A percentile compares a stretch with the other conserved stretches of the same genome.
These are phyloP conservation scores for Limnephilus marmoratus DNA, from an alignment of 2,888 invertebrate genomes.

Conservation along the genomic window DNA sequence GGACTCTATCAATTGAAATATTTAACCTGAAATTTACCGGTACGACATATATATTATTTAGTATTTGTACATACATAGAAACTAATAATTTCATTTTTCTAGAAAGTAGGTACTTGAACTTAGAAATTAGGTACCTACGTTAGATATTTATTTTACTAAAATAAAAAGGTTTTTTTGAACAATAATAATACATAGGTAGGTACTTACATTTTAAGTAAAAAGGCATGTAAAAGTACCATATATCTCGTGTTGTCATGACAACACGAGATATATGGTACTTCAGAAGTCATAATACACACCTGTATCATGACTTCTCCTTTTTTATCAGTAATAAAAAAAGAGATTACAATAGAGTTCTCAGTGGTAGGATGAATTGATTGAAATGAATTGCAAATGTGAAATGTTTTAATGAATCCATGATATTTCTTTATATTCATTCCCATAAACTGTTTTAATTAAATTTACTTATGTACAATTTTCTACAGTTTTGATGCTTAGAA, in stretches of 20 bases:
- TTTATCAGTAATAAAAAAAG: background rate
- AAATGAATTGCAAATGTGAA: background rate
- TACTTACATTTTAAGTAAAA: background rate
- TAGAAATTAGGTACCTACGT: background rate
- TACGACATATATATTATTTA: background rate
- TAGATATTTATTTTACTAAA: background rate
- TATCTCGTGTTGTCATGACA: too few species aligned
- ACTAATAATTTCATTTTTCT: constrained; percentile 26
- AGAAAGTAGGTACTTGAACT: constrained; percentile 20
- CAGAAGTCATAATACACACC: too few species aligned
- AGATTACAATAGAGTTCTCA: background rate
- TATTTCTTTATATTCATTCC: constrained; percentile 4
- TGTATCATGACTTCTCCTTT: too few species aligned
- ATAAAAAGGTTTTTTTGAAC: background rate
- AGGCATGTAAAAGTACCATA: background rate
- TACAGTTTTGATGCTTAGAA: constrained; percentile 44
- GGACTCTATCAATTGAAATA: background rate
- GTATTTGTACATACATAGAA: background rate
- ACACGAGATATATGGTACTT: too few species aligned
- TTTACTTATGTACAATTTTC: constrained; percentile 54
- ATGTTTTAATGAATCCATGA: background rate
- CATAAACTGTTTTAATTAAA: constrained; percentile 9
- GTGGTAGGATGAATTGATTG: background rate
- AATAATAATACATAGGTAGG: background rate
- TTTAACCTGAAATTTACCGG: background rate